Evolutionary conservation across 2,113 vertebrate species (phyloP).

Genomic region (Bucco capensis): DNA sequence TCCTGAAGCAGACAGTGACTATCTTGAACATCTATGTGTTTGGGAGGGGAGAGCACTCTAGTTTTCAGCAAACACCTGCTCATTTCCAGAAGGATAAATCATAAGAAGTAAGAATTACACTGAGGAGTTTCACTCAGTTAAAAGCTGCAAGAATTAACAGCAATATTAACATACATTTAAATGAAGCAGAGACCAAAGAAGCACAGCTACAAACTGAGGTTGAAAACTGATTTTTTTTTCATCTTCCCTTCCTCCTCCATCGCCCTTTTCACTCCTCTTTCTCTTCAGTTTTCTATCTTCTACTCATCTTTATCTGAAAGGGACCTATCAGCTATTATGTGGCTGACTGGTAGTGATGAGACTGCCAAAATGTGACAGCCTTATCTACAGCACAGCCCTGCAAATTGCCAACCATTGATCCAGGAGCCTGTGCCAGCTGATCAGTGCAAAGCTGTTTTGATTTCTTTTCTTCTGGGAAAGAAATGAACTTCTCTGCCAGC

Average conservation of each 20-base stretch:
- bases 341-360: conserved; percentile 66
- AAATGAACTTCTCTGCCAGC: conserved; percentile 49
- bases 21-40: not conserved
- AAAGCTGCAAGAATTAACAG: not conserved
- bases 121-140: not conserved
- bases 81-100: not conserved
- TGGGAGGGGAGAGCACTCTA: fast-evolving
- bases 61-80: not conserved
- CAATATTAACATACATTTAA: not conserved
- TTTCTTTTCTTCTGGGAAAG: conserved; percentile 65
- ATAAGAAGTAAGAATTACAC: not conserved
- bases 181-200: not conserved
- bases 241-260: conserved; percentile 10
- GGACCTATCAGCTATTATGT: conserved; percentile 66
- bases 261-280: not conserved
- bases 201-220: not conserved
- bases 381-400: conserved; percentile 69
- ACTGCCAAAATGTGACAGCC: conserved; percentile 69
- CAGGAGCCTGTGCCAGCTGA: conserved; percentile 58
- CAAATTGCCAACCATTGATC: conserved; percentile 73
- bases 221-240: not conserved
- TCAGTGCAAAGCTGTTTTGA: conserved; percentile 51
- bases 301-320: conserved; percentile 48
- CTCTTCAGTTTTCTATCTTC: conserved; percentile 50
- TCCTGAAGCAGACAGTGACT: not conserved